Conservation (phyloP, 2,113 vertebrate genomes). For the Proterorhinus semilunaris region DNA sequence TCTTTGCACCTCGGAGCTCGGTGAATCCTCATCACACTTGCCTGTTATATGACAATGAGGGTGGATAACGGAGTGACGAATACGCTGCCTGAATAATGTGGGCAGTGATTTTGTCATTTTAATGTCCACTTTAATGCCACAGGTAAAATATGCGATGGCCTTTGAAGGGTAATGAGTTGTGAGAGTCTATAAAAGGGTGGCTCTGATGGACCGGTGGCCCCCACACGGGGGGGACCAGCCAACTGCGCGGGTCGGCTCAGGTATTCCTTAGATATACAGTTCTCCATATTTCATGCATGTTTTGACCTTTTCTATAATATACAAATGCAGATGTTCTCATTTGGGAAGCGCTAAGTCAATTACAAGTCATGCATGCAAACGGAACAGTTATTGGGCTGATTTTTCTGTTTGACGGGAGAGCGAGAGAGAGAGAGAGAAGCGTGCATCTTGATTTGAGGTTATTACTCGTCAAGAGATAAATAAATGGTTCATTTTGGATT, state of each 20-base stretch:
- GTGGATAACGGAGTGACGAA: background rate
- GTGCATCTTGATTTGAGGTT: conserved; percentile 17
- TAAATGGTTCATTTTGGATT: background rate
- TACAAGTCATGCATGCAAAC: background rate
- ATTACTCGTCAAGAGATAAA: conserved; percentile 21
- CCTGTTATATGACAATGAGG: background rate
- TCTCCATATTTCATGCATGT: conserved; percentile 19
- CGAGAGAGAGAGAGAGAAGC: background rate
- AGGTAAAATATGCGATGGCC: conserved; percentile 8
- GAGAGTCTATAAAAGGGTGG: conserved; percentile 6
- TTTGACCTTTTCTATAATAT: conserved; percentile 29
- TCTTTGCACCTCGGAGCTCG: background rate
- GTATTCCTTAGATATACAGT: background rate
- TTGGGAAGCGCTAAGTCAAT: background rate
- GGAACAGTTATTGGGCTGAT: background rate
- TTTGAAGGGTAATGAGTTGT: conserved; percentile 9
- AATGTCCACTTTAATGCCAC: conserved; percentile 14
- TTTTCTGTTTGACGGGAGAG: conserved; percentile 14
- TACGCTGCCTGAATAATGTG: conserved; percentile 5
- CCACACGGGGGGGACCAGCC: background rate
- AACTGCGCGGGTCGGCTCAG: conserved; percentile 1
- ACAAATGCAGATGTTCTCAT: conserved; percentile 11
- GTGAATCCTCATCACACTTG: conserved; percentile 20
- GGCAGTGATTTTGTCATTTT: conserved; percentile 8
- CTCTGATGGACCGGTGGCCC: background rate